Percentiles rank a stretch among this genome's conserved stretches.
Conservation (phyloP, 2,113 vertebrate species). For the Mormyrus iriodes region DNA sequence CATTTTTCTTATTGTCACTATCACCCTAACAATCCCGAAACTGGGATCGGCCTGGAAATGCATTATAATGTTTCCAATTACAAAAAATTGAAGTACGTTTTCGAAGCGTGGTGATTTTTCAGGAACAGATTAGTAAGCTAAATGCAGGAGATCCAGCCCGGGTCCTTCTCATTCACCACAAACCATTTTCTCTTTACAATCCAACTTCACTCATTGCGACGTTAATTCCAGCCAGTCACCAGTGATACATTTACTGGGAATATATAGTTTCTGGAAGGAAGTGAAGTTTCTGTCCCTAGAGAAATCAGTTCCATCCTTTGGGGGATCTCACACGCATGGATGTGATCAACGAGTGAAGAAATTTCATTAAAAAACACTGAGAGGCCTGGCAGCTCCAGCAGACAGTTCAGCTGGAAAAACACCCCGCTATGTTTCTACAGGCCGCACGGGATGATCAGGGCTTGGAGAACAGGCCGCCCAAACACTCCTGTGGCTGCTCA, state of each 20-base stretch:
- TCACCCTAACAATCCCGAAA: background rate
- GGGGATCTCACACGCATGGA: background rate
- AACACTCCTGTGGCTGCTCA: background rate
- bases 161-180: background rate
- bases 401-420: constrained; percentile 20
- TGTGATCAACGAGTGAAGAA: background rate
- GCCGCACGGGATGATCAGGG: background rate
- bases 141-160: background rate
- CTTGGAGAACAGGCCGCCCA: background rate
- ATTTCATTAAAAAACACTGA: background rate
- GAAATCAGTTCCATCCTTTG: background rate
- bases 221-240: background rate
- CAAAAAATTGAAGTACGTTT: background rate
- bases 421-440: background rate
- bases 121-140: background rate
- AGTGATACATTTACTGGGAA: background rate
- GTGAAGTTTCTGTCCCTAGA: background rate
- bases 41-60: background rate
- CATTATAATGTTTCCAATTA: background rate
- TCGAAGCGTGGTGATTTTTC: background rate
- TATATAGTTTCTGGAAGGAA: background rate
- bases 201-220: background rate
- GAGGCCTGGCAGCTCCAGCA: background rate
- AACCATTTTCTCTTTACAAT: background rate
- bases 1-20: background rate